Conservation (phyloP, 1,140 invertebrate genomes). For the Aphidius ervi region DNA sequence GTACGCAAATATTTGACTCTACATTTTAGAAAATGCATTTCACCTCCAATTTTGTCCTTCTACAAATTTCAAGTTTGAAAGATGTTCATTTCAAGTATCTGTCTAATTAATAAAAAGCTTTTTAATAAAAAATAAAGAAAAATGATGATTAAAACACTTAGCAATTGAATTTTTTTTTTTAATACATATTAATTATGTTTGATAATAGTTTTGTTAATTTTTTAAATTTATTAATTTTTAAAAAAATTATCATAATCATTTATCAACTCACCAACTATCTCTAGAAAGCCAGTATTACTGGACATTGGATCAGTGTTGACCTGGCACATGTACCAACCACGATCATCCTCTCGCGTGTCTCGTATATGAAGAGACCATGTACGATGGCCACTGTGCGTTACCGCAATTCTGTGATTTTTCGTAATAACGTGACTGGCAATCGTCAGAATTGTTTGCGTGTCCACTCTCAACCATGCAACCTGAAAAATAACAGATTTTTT, state of each 20-base stretch:
- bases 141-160: too few species aligned
- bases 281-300: slow-evolving; percentile 56
- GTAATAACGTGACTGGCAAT: slow-evolving; percentile 58
- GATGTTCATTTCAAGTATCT: too few species aligned
- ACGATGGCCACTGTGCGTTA: slow-evolving; percentile 57
- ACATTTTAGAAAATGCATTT: too few species aligned
- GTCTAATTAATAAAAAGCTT: too few species aligned
- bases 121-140: too few species aligned
- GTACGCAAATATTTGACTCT: too few species aligned
- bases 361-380: slow-evolving; percentile 56
- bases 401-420: slow-evolving; percentile 57
- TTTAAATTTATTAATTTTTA: neutral
- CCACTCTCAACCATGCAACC: slow-evolving; percentile 61
- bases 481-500: slow-evolving; percentile 34
- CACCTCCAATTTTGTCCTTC: too few species aligned
- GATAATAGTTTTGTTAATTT: neutral
- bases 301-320: slow-evolving; percentile 61
- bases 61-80: too few species aligned
- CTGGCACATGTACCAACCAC: slow-evolving; percentile 60
- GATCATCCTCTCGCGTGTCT: slow-evolving; percentile 51
- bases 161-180: neutral
- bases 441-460: slow-evolving; percentile 61
- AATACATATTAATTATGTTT: neutral
- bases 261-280: slow-evolving; percentile 55
- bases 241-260: neutral